Evolutionary conservation across 2,888 invertebrate species (phyloP).

Genomic region (Caenorhabditis auriculariae): DNA sequence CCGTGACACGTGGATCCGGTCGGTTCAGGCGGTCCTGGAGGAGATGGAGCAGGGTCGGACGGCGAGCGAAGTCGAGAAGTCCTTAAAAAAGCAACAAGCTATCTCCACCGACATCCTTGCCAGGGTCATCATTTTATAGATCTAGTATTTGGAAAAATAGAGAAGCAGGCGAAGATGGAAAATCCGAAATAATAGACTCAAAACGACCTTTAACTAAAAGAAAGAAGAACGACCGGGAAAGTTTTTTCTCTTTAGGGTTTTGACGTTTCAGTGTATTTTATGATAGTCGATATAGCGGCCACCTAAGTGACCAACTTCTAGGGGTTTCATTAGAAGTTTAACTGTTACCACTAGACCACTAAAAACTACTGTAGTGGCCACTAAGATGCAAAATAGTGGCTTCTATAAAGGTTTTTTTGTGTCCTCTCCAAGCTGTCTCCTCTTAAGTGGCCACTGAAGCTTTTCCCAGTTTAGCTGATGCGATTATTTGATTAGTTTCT

Average conservation of each 20-base stretch:
- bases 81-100: conserved; percentile 96
- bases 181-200: not conserved
- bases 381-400: too few species aligned
- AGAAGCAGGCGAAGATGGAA: too few species aligned
- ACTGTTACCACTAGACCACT: too few species aligned
- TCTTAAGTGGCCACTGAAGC: too few species aligned
- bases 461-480: too few species aligned
- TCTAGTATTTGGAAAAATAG: too few species aligned
- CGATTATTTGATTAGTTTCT: too few species aligned
- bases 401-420: too few species aligned
- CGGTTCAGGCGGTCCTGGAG: conserved; percentile 73
- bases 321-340: too few species aligned
- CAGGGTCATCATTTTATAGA: too few species aligned
- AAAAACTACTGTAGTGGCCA: too few species aligned
- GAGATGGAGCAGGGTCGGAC: conserved; percentile 73
- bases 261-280: not conserved
- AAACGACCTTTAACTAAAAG: not conserved
- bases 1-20: conserved; percentile 92
- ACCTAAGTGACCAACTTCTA: conserved; percentile 16
- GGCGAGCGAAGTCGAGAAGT: conserved; percentile 90
- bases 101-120: conserved; percentile 94
- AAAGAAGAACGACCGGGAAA: not conserved
- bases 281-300: conserved; percentile 27
- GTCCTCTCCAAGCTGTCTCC: too few species aligned
- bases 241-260: not conserved